Base-by-base conservation (phyloP, 2,113 vertebrate genomes). In the Stictonetta naevosa region DNA sequence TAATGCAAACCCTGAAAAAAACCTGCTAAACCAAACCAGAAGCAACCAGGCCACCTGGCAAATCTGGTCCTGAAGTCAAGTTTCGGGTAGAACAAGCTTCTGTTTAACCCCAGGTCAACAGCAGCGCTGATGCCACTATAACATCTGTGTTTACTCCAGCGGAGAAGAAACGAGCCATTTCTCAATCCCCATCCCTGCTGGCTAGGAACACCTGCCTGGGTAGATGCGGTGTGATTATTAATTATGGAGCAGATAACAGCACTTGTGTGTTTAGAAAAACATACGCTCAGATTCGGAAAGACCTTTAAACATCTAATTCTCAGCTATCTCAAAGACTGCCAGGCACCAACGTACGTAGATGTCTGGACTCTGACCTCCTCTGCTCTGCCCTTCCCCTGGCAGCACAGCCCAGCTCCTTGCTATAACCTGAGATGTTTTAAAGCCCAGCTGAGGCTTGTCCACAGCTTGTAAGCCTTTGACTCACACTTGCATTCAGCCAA, bases 381-480 rank as follows among this genome's bases (percentile, higher is more conserved):
- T 18, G 53, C 52, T 38, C 48, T 59, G 28, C 55, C n/a, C 69
- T 72, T 85, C 68, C 80, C 50, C 1, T 4, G 16, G 9, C 6
- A 58, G 46, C 23, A 1, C 21, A 75, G 21, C 34, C 31, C 63
- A 71, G 42, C 46, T 46, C 59, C 40, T 55, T 21, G 11, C 25
- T 46, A 72, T 55, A 68, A 26, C 36, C 31, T 0, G 1, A 59
- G 75, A 26, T 4, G 5, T 9, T 50, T 56, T 40, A 42, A 19
- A 58, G 34, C 23, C 18, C 68, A 28, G 22, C n/a, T 81, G 52
- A 75, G 29, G 20, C 72, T 75, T 22, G 7, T 22, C 55, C 31
- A 16, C 3, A 0, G 34, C 42, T 34, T 10, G 3, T 21, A 34
- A 56, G 40, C 62, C 67, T 62, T 52, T 0, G 1, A 42, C 52